Percentiles rank a stretch among this genome's conserved stretches.
Evolutionary conservation across 1,140 invertebrate genomes (phyloP).

Genomic region (Drosophila aff.): DNA sequence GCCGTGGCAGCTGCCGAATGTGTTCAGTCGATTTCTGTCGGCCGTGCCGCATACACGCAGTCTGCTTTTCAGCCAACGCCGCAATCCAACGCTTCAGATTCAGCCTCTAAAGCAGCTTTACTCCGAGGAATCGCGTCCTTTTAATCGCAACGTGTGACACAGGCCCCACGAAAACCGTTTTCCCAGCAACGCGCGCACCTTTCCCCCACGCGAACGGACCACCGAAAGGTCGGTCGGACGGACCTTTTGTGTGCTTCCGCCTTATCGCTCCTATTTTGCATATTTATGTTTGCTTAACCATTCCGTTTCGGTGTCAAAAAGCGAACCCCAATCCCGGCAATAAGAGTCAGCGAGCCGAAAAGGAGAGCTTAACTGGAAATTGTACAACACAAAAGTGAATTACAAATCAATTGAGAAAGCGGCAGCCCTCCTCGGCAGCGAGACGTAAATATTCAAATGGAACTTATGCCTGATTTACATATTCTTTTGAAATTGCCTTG

Average conservation of each 20-base stretch:
- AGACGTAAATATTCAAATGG: slow-evolving; percentile 61
- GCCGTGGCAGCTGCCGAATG: slow-evolving; percentile 39
- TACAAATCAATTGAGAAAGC: slow-evolving; percentile 40
- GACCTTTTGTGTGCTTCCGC: slow-evolving; percentile 21
- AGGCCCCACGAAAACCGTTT: slow-evolving; percentile 15
- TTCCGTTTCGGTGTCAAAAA: slow-evolving; percentile 39
- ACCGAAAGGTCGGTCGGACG: not conserved
- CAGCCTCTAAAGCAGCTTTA: slow-evolving; percentile 24
- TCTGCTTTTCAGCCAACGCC: slow-evolving; percentile 58
- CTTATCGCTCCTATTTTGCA: slow-evolving; percentile 50
- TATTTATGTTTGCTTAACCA: slow-evolving; percentile 40
- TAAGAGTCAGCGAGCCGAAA: slow-evolving; percentile 13
- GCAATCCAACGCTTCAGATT: slow-evolving; percentile 16
- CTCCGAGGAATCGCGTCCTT: slow-evolving; percentile 13
- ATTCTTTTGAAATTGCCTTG: slow-evolving; percentile 45
- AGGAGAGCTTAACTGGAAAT: slow-evolving; percentile 22
- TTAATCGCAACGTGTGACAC: slow-evolving; percentile 52
- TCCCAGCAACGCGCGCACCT: slow-evolving; percentile 47
- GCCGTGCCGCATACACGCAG: slow-evolving; percentile 74
- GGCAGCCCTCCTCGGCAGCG: slow-evolving; percentile 1
- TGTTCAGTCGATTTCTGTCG: slow-evolving; percentile 83
- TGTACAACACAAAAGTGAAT: slow-evolving; percentile 44
- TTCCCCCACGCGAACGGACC: slow-evolving; percentile 8
- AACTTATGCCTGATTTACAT: slow-evolving; percentile 36
- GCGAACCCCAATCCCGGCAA: slow-evolving; percentile 32